phyloP scores from a whole-genome alignment of 2,888 invertebrate species.

The Diarsia mendica region DNA sequence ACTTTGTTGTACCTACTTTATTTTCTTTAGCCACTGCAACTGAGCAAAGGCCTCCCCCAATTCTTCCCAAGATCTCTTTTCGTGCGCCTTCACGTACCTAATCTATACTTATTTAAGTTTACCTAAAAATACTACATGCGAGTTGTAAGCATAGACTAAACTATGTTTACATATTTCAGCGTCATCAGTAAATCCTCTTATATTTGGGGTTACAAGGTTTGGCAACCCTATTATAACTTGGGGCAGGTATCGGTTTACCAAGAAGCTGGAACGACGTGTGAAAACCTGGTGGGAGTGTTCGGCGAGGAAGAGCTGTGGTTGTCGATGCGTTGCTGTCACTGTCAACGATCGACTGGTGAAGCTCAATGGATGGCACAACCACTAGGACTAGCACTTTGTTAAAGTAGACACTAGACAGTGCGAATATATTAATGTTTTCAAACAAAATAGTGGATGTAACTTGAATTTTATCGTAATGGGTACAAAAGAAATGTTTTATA shows the following conservation, averaged over 20 bases:
- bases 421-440: neutral
- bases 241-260: conserved; percentile 84
- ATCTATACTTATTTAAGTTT: too few species aligned
- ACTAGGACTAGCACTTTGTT: conserved; percentile 60
- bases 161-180: conserved; percentile 37
- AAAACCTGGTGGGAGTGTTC: conserved; percentile 88
- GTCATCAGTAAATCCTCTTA: conserved; percentile 66
- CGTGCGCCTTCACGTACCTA: too few species aligned
- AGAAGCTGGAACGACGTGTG: conserved; percentile 78
- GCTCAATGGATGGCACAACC: conserved; percentile 85
- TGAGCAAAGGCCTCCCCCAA: too few species aligned
- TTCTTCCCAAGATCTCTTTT: too few species aligned
- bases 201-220: conserved; percentile 80
- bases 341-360: conserved; percentile 80
- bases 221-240: conserved; percentile 84
- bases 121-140: neutral
- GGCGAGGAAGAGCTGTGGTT: conserved; percentile 78
- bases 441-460: neutral
- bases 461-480: conserved; percentile 2
- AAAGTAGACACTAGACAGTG: neutral
- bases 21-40: too few species aligned
- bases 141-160: neutral
- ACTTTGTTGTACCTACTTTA: too few species aligned
- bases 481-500: conserved; percentile 17
- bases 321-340: conserved; percentile 83